Evolutionary conservation across 2,888 invertebrate genomes (phyloP).

Genomic region (Parnassius orleans): DNA sequence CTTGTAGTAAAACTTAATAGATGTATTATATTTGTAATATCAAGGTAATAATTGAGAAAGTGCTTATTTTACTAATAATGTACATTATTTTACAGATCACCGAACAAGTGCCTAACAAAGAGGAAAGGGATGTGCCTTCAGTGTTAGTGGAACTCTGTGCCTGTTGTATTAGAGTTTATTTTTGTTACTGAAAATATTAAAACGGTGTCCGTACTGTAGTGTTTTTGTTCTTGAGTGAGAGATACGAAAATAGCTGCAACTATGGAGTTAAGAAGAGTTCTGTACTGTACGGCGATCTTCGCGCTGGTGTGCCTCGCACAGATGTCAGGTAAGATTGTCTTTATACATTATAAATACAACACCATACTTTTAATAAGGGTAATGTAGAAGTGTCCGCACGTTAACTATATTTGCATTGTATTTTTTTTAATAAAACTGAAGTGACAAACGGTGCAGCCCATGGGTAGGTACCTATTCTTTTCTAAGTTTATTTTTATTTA

Average conservation of each 20-base stretch:
- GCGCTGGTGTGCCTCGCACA: conserved; percentile 52
- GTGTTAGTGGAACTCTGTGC: conserved; percentile 57
- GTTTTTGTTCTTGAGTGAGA: conserved; percentile 41
- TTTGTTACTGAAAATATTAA: conserved; percentile 31
- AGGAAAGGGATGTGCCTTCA: conserved; percentile 65
- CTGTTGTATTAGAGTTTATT: conserved; percentile 42
- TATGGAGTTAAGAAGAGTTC: conserved; percentile 63
- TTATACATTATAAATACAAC: not conserved
- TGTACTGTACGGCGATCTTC: conserved; percentile 52
- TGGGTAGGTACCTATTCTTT: too few species aligned
- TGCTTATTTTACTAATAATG: not conserved
- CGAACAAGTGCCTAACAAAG: conserved; percentile 56
- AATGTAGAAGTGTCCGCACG: too few species aligned
- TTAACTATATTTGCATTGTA: too few species aligned
- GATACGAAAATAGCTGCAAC: conserved; percentile 32
- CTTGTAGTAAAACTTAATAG: too few species aligned
- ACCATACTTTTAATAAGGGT: too few species aligned
- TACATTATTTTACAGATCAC: conserved; percentile 50
- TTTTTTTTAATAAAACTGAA: too few species aligned
- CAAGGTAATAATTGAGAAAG: too few species aligned
- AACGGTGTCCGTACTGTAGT: conserved; percentile 25
- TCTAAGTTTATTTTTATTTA: too few species aligned
- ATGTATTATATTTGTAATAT: too few species aligned
- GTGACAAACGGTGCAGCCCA: too few species aligned
- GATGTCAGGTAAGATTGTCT: conserved; percentile 59